Evolutionary conservation across 2,113 vertebrate species (phyloP).

Genomic region (Addax nasomaculatus): DNA sequence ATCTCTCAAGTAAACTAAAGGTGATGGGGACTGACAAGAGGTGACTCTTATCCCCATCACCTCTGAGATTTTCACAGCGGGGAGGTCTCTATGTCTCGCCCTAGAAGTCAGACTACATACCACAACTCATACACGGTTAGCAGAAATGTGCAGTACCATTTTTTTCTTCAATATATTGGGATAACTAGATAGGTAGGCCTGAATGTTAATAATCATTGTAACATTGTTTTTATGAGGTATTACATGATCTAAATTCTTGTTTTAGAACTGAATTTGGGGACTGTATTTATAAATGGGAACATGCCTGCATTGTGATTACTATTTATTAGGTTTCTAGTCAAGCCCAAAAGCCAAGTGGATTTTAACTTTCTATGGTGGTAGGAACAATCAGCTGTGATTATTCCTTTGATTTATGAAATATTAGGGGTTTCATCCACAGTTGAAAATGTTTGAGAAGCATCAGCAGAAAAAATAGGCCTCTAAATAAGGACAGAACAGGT

Average conservation of each 20-base stretch:
- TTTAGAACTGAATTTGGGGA: neutral
- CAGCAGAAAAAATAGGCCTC: neutral
- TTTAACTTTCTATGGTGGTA: neutral
- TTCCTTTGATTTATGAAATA: neutral
- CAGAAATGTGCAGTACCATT: neutral
- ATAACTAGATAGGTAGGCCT: neutral
- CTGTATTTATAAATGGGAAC: neutral
- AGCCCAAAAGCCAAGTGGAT: neutral
- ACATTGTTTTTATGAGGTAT: neutral
- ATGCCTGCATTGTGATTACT: neutral
- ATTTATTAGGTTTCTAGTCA: neutral
- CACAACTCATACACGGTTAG: fast-evolving
- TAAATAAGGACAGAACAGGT: neutral
- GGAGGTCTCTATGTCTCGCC: neutral
- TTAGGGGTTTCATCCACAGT: neutral
- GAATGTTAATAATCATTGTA: neutral
- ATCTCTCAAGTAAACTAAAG: neutral
- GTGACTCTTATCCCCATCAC: neutral
- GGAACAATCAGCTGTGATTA: neutral
- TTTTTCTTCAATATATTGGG: neutral
- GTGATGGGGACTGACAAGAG: neutral
- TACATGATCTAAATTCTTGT: neutral
- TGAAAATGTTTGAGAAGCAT: neutral
- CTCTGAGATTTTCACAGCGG: neutral
- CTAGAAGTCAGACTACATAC: neutral